phyloP scores from a whole-genome alignment of 2,113 vertebrate genomes.

The Todiramphus chloris region DNA sequence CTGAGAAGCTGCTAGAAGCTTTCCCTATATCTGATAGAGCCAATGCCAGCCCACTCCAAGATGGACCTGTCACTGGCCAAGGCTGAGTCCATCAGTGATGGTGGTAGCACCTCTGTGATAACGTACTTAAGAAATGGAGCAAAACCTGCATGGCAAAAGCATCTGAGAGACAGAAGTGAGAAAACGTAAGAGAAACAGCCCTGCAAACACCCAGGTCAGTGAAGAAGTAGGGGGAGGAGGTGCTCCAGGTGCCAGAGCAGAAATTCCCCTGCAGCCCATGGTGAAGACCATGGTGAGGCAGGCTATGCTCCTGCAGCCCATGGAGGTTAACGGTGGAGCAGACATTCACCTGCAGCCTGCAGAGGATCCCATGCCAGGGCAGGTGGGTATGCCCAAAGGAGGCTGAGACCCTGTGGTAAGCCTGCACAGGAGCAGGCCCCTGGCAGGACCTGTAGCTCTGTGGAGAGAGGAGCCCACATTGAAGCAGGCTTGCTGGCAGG shows the following conservation, averaged over 20 bases:
- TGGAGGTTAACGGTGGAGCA: fast-evolving
- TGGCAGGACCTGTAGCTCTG: background rate
- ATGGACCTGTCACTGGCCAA: fast-evolving
- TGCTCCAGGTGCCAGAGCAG: fast-evolving
- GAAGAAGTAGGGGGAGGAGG: background rate
- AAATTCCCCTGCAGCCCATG: fast-evolving
- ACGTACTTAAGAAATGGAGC: background rate
- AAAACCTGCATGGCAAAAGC: background rate
- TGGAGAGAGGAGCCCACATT: background rate
- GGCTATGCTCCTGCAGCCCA: fast-evolving
- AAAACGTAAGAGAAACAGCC: background rate
- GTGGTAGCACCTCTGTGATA: background rate
- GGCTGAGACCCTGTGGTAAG: background rate
- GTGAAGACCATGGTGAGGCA: background rate
- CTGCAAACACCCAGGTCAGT: background rate
- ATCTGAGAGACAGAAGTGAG: background rate
- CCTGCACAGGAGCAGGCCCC: background rate
- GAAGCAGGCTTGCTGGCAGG: background rate
- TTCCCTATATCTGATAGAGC: background rate
- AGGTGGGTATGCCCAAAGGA: background rate
- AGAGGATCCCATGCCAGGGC: background rate
- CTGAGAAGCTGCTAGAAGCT: background rate
- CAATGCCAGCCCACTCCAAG: background rate
- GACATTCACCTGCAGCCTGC: background rate
- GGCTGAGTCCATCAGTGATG: fast-evolving